Evolutionary conservation across 37 sponge, comb jelly and placozoan species (phyloP).

Genomic region (Aplysina aerophoba): DNA sequence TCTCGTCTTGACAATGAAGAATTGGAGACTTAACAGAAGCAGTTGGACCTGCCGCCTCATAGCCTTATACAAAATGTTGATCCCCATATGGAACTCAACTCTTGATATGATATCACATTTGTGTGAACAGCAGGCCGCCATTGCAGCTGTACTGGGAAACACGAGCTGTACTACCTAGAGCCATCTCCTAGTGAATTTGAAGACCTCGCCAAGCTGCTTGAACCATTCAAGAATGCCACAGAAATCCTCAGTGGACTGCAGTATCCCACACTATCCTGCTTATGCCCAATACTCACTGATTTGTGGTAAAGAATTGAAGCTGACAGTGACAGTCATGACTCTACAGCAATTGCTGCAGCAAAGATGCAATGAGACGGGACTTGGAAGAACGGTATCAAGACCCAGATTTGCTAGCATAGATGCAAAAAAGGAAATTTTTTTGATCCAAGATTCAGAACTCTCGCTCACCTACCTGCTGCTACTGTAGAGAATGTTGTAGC

Average conservation of each 20-base stretch:
- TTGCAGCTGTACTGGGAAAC: slow-evolving; percentile 45
- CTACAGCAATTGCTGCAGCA: slow-evolving; percentile 2
- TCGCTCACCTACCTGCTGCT: slow-evolving; percentile 27
- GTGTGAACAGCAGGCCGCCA: slow-evolving; percentile 49
- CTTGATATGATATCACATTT: slow-evolving; percentile 37
- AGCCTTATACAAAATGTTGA: slow-evolving; percentile 41
- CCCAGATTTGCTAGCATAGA: background rate
- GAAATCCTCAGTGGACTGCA: slow-evolving; percentile 45
- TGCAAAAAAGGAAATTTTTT: slow-evolving; percentile 1
- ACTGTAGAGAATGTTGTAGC: slow-evolving; percentile 8
- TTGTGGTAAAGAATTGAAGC: background rate
- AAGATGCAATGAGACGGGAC: slow-evolving; percentile 10
- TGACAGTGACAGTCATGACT: background rate
- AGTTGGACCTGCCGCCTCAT: slow-evolving; percentile 37
- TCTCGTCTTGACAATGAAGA: slow-evolving; percentile 43
- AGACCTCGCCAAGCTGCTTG: slow-evolving; percentile 35
- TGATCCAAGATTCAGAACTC: slow-evolving; percentile 34
- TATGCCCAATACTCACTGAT: slow-evolving; percentile 37
- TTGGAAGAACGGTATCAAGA: slow-evolving; percentile 27
- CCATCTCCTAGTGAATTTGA: slow-evolving; percentile 44
- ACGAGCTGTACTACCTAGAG: slow-evolving; percentile 32
- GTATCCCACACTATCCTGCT: slow-evolving; percentile 43
- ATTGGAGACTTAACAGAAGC: slow-evolving; percentile 27
- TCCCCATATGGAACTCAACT: slow-evolving; percentile 35
- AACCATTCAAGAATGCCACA: slow-evolving; percentile 40